Evolutionary conservation across 2,113 vertebrate species (phyloP).

Genomic region (Hylia prasina): DNA sequence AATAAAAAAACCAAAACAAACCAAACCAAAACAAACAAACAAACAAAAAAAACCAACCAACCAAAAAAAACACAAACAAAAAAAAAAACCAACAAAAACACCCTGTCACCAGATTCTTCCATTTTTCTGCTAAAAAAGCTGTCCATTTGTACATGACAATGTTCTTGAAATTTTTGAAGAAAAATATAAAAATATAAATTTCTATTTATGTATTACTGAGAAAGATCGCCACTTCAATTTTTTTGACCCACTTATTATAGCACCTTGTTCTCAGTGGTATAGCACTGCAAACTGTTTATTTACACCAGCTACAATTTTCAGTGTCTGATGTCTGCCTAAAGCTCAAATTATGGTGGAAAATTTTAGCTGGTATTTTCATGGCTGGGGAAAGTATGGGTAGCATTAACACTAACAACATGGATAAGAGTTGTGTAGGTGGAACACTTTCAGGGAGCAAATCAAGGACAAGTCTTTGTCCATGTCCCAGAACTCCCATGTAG

Average conservation of each 20-base stretch:
- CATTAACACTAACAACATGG: neutral
- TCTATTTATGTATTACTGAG: neutral
- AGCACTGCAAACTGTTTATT: neutral
- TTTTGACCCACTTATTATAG: neutral
- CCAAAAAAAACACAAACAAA: no score
- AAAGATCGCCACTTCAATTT: neutral
- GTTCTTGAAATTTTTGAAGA: neutral
- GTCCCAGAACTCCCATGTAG: neutral
- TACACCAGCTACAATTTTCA: neutral
- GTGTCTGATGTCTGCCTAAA: neutral
- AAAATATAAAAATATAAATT: neutral
- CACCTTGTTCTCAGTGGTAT: neutral
- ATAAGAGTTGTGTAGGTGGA: neutral
- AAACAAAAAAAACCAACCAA: no score
- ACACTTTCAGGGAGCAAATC: neutral
- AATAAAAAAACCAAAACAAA: neutral
- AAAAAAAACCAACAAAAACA: neutral
- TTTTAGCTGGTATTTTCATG: neutral
- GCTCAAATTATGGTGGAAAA: neutral
- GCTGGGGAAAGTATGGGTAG: fast-evolving
- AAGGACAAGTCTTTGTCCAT: neutral
- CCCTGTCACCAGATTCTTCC: fast-evolving
- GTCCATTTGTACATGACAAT: neutral
- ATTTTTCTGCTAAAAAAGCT: neutral
- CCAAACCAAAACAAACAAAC: no score